Percentiles rank a stretch among this genome's conserved stretches.
Conservation (phyloP, 2,797 vertebrate species). For the Sebastes cheni region DNA sequence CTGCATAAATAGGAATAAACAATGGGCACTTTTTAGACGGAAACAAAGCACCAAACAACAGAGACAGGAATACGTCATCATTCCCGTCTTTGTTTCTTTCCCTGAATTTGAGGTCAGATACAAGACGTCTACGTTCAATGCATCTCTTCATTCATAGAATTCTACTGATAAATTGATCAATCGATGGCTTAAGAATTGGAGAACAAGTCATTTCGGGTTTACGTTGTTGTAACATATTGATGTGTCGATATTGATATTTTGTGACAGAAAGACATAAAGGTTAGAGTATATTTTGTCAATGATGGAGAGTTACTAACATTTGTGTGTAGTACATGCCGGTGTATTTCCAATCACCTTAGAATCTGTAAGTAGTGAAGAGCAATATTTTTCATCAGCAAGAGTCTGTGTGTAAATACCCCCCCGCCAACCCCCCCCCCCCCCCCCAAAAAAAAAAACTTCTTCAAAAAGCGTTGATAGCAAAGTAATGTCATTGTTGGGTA, state of each 20-base stretch:
- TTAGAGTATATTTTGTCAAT: slow-evolving; percentile 61
- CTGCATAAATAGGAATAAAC: slow-evolving; percentile 47
- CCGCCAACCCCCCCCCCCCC: background rate
- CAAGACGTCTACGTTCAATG: slow-evolving; percentile 4
- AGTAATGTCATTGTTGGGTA: background rate
- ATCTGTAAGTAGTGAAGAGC: slow-evolving; percentile 46
- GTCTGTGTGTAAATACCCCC: slow-evolving; percentile 36
- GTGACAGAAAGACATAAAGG: slow-evolving; percentile 37
- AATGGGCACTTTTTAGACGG: slow-evolving; percentile 54
- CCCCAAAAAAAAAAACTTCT: too few relatives aligned
- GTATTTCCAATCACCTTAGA: slow-evolving; percentile 40
- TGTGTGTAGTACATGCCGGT: slow-evolving; percentile 37
- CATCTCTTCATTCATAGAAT: background rate
- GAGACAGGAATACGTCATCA: slow-evolving; percentile 38
- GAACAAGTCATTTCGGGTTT: background rate
- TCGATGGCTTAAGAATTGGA: background rate
- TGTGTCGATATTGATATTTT: slow-evolving; percentile 49
- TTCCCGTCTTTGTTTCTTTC: slow-evolving; percentile 49
- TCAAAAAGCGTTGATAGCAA: background rate
- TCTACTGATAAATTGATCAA: background rate
- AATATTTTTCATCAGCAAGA: slow-evolving; percentile 64
- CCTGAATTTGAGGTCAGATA: slow-evolving; percentile 44
- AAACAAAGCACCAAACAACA: slow-evolving; percentile 63
- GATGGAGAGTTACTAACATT: slow-evolving; percentile 26
- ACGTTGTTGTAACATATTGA: slow-evolving; percentile 11